These are phyloP conservation scores for rabbit (Oryctolagus cuniculus) DNA, from an alignment of 2,113 vertebrate species.

Conservation along the genomic window mOryCun1.1 NC_091433.1:9455501-9456000, in stretches of 20 bases:
- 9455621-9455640: conserved; percentile 62
- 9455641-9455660: conserved; percentile 65
- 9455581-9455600: conserved; percentile 38
- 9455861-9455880: background rate
- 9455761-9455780: conserved; percentile 48
- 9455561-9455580: conserved; percentile 37
- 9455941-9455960: background rate
- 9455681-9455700: conserved; percentile 66
- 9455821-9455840: background rate
- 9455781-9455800: conserved; percentile 61
- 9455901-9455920: background rate
- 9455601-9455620: conserved; percentile 61
- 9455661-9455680: conserved; percentile 43
- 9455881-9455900: conserved; percentile 34
- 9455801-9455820: conserved; percentile 33
- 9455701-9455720: conserved; percentile 41
- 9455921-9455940: background rate
- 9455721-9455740: conserved; percentile 54
- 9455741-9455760: background rate
- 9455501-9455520: background rate
- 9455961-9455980: background rate
- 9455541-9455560: background rate
- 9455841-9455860: conserved; percentile 36
- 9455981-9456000: background rate
- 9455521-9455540: conserved; percentile 5